phyloP scores from a whole-genome alignment of 2,888 invertebrate genomes.

The Ernsta delagoae region DNA sequence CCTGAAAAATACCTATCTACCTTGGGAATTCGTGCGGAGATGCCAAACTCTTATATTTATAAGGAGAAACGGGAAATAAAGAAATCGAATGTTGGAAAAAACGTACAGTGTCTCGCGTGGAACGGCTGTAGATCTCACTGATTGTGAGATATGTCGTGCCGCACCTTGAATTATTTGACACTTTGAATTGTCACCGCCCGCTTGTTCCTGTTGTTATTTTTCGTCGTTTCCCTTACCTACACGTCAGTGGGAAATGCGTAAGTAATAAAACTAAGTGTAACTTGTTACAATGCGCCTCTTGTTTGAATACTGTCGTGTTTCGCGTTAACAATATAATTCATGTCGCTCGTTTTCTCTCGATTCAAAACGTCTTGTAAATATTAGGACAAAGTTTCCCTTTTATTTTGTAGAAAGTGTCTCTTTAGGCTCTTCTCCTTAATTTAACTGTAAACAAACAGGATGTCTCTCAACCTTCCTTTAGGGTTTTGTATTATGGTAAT shows the following conservation, averaged over 20 bases:
- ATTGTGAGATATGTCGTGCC: slow-evolving; percentile 76
- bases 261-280: slow-evolving; percentile 63
- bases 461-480: slow-evolving; percentile 2
- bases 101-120: slow-evolving; percentile 57
- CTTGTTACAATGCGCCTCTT: slow-evolving; percentile 55
- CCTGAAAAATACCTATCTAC: slow-evolving; percentile 80
- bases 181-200: slow-evolving; percentile 72
- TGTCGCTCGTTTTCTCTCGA: slow-evolving; percentile 43
- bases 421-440: slow-evolving; percentile 39
- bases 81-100: slow-evolving; percentile 76
- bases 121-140: slow-evolving; percentile 75
- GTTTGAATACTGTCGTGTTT: slow-evolving; percentile 53
- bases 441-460: slow-evolving; percentile 14
- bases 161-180: slow-evolving; percentile 80
- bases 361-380: slow-evolving; percentile 45
- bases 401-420: slow-evolving; percentile 26
- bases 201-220: slow-evolving; percentile 64
- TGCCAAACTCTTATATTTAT: slow-evolving; percentile 81
- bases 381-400: slow-evolving; percentile 35
- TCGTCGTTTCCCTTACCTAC: slow-evolving; percentile 52
- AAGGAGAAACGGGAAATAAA: slow-evolving; percentile 77
- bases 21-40: slow-evolving; percentile 78
- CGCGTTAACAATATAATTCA: slow-evolving; percentile 61
- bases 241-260: slow-evolving; percentile 58
- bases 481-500: slow-evolving; percentile 1